These are phyloP conservation scores for Coregonus sp. DNA, from an alignment of 2,797 vertebrate species.

Conservation along the genomic window DNA sequence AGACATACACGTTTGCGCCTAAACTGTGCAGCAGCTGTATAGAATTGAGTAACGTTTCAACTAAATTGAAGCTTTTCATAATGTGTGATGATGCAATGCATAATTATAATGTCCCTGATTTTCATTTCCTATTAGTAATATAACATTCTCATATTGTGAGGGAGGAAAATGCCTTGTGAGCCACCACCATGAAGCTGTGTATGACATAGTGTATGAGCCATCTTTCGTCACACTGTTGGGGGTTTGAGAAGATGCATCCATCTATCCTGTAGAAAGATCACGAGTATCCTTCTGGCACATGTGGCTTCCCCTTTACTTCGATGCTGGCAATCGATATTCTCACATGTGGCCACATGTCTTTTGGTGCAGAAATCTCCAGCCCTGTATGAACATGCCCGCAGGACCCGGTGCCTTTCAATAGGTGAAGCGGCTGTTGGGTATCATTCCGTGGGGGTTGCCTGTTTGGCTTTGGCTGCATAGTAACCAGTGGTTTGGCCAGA, in stretches of 20 bases:
- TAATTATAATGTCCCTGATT: not conserved
- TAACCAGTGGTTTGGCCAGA: not conserved
- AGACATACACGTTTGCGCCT: conserved; percentile 28
- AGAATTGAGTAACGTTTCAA: not conserved
- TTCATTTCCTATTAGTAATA: not conserved
- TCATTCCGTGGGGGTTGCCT: not conserved
- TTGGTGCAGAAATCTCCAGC: conserved; percentile 2
- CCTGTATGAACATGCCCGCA: conserved; percentile 39
- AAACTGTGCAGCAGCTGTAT: not conserved
- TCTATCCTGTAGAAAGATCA: conserved; percentile 33
- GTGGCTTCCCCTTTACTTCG: not conserved
- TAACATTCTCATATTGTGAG: not conserved
- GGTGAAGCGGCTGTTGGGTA: conserved; percentile 34
- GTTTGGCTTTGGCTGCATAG: conserved; percentile 22
- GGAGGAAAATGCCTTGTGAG: not conserved
- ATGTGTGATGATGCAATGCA: not conserved
- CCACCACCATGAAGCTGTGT: conserved; percentile 34
- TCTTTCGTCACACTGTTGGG: not conserved
- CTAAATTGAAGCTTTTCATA: not conserved
- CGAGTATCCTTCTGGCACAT: not conserved
- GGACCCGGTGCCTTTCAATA: conserved; percentile 53
- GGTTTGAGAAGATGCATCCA: conserved; percentile 20
- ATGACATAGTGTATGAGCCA: conserved; percentile 16
- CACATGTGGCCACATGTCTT: conserved; percentile 52
- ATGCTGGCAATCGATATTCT: conserved; percentile 28